Evolutionary conservation across 1,140 invertebrate genomes (phyloP).

Genomic region (Phenacoccus solenopsis): DNA sequence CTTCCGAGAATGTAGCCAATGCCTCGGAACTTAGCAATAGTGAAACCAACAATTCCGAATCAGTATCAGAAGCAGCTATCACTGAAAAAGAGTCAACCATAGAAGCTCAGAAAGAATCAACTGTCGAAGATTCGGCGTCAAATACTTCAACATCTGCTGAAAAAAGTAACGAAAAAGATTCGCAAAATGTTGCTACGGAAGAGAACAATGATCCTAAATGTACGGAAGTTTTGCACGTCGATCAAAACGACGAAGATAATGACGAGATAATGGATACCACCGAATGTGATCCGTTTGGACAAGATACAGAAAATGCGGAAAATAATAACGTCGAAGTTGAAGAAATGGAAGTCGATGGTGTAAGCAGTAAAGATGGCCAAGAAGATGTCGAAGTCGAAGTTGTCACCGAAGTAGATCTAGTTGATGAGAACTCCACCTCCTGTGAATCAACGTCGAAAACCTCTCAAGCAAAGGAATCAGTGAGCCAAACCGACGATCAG

Average conservation of each 20-base stretch:
- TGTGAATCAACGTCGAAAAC: neutral
- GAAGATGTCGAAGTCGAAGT: neutral
- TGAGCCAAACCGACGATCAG: neutral
- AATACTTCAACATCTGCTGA: no score
- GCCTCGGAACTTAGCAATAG: no score
- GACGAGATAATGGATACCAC: neutral
- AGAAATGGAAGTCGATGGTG: neutral
- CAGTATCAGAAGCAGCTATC: no score
- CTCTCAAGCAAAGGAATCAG: neutral
- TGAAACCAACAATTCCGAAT: no score
- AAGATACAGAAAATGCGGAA: neutral
- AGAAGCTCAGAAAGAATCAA: no score
- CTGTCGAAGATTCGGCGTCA: no score
- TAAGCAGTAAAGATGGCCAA: neutral
- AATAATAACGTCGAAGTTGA: neutral
- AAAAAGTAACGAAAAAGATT: neutral
- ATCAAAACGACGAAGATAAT: neutral
- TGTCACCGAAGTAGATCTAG: neutral
- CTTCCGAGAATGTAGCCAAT: no score
- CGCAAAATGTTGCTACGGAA: neutral
- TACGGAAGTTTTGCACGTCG: slow-evolving; percentile 4
- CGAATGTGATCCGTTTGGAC: neutral
- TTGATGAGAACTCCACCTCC: neutral
- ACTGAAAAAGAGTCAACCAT: no score
- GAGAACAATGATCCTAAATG: neutral